Base-by-base conservation (phyloP, 2,888 invertebrate species). In the Phortica okadai region DNA sequence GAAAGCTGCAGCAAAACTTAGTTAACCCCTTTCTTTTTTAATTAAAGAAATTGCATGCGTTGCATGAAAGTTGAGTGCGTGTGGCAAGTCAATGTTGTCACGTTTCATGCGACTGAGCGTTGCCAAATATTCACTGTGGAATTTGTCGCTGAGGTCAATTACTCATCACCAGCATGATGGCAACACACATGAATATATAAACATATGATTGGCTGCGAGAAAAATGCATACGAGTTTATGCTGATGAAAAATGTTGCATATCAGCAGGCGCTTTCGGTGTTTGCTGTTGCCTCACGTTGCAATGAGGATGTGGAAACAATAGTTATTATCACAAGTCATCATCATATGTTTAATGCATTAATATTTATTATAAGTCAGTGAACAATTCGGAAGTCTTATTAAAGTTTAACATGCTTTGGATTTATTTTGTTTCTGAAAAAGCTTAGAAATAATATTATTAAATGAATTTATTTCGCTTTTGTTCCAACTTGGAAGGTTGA, bases 141-240 rank as follows among this genome's bases (percentile, higher is more conserved):
- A 69, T 69, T 44, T 69, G 45, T 69, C 69, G 45, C 45, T 16
- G 45, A 16, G 45, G 16, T 69, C 69, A 69, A 69, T 69, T n/a
- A 10, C 44, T 67, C 44, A 67, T n/a, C 10, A 8, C 8, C 0
- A 50, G 50, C 62, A 62, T 62, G 7, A 25, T 62, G 25, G 16
- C 14, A 50, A 50, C 8, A 6, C 50, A 50, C 14, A 50, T 14
- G 6, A 62, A 6, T 3, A 62, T 25, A 21, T 21, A 62, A 11
- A 25, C 62, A 21, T 21, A 21, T 62, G 6, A 62, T 50, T 50
- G 8, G 50, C 14, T 11, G 50, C 8, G 62, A 6, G 59, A 6
- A 16, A 16, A 16, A 59, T 59, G 16, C 25, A 59, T 25, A 21
- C 7, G 21, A 62, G 8, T 62, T 62, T 6, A 7, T 8, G 25